A percentile compares a stretch with the other conserved stretches of the same genome.
These are phyloP conservation scores for Crotalus horridus DNA, from an alignment of 2,113 vertebrate genomes.

Conservation along the genomic window DNA sequence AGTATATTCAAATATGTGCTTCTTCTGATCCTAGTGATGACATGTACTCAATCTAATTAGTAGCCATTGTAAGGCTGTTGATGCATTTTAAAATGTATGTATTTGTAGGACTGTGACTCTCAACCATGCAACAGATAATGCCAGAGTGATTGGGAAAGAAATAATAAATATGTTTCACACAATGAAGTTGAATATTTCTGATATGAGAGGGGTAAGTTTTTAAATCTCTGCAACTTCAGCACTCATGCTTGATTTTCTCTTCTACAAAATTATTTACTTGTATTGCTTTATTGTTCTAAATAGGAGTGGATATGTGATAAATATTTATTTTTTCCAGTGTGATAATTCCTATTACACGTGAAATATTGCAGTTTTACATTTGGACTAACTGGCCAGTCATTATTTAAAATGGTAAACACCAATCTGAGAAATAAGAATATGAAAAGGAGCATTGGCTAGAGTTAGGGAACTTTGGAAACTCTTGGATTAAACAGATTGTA, in stretches of 20 bases:
- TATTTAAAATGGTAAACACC: background rate
- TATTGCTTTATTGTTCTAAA: background rate
- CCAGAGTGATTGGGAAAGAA: conserved; percentile 85
- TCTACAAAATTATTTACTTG: background rate
- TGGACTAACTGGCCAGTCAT: background rate
- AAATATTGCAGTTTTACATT: background rate
- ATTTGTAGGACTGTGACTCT: conserved; percentile 84
- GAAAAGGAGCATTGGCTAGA: background rate
- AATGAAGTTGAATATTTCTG: conserved; percentile 89
- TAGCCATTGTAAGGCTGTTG: conserved; percentile 8
- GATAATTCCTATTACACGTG: background rate
- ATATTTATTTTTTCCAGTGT: background rate
- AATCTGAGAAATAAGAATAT: background rate
- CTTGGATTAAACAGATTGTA: background rate
- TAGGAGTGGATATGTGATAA: background rate
- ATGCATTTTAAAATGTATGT: conserved; percentile 42
- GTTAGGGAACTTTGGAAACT: background rate
- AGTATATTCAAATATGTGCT: background rate
- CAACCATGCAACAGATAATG: conserved; percentile 86
- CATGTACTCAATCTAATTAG: background rate
- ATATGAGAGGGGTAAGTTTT: conserved; percentile 87
- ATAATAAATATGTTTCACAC: conserved; percentile 86
- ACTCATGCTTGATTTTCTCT: background rate
- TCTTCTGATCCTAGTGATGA: background rate
- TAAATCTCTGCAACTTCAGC: conserved; percentile 4